A percentile compares a stretch with the other conserved stretches of the same genome.
These are phyloP conservation scores for Lasaia peninsularis DNA, from an alignment of 1,140 invertebrate species.

Conservation along the genomic window DNA sequence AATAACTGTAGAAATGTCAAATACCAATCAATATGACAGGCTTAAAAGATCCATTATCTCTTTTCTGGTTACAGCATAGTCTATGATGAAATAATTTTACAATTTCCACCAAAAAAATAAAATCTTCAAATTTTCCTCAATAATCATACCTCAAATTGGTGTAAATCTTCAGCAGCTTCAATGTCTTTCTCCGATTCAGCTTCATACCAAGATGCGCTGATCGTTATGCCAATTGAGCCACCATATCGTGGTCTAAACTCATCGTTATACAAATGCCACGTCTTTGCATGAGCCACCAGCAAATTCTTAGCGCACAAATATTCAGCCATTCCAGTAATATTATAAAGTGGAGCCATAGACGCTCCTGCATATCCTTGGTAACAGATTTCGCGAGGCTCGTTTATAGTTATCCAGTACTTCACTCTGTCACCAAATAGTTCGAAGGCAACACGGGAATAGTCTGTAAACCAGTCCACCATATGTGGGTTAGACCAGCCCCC, in stretches of 20 bases:
- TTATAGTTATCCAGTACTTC: conserved; percentile 83
- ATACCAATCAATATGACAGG: too few relatives aligned
- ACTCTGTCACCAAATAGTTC: conserved; percentile 80
- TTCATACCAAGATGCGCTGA: conserved; percentile 70
- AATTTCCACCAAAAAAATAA: too few relatives aligned
- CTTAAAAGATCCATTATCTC: too few relatives aligned
- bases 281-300: conserved; percentile 52
- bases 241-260: conserved; percentile 40
- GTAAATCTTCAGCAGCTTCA: conserved; percentile 67
- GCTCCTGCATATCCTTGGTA: conserved; percentile 76
- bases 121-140: too few relatives aligned
- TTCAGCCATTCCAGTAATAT: conserved; percentile 71
- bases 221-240: conserved; percentile 75
- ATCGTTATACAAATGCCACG: conserved; percentile 79
- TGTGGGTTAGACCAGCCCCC: conserved; percentile 82
- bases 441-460: conserved; percentile 80
- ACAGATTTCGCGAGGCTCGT: conserved; percentile 81
- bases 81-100: too few relatives aligned
- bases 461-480: conserved; percentile 79
- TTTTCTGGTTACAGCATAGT: too few relatives aligned
- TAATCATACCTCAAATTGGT: conserved; percentile 61
- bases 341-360: conserved; percentile 68
- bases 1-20: too few relatives aligned
- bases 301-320: conserved; percentile 68
- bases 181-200: conserved; percentile 64